A percentile compares a stretch with the other conserved stretches of the same genome.
These are phyloP conservation scores for Oryzias curvinotus DNA, from an alignment of 2,113 vertebrate genomes.

Conservation along the genomic window DNA sequence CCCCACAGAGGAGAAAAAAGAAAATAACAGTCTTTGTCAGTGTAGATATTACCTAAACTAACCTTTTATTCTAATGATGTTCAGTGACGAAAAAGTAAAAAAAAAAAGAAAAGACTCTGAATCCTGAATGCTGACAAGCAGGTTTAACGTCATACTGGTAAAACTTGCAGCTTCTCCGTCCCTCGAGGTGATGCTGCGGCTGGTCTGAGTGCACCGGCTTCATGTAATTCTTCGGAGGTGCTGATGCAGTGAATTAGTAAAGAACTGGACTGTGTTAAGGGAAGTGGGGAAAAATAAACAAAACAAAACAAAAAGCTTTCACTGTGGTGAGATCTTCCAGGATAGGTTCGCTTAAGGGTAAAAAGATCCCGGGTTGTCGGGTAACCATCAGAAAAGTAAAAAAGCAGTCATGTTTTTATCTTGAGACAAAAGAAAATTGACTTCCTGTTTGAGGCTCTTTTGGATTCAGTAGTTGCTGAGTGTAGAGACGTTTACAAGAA, in stretches of 20 bases:
- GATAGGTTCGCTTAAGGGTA: not conserved
- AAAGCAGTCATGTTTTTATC: too few relatives aligned
- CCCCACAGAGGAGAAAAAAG: constrained; percentile 12
- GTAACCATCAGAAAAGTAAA: not conserved
- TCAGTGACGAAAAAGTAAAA: constrained; percentile 19
- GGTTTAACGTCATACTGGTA: constrained; percentile 25
- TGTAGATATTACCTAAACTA: constrained; percentile 25
- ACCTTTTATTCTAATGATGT: not conserved
- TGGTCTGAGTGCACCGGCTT: constrained; percentile 37
- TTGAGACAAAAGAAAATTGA: too few relatives aligned
- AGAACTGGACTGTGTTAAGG: constrained; percentile 8
- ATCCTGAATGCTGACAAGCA: constrained; percentile 16
- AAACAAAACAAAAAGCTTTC: not conserved
- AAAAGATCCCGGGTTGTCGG: not conserved
- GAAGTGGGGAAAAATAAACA: not conserved
- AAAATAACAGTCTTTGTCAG: not conserved
- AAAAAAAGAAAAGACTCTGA: constrained; percentile 5
- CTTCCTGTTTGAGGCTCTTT: too few relatives aligned
- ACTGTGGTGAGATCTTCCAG: not conserved
- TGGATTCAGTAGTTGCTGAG: too few relatives aligned
- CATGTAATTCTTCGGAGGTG: constrained; percentile 9
- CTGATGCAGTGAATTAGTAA: constrained; percentile 43
- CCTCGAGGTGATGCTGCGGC: constrained; percentile 18
- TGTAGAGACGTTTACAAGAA: too few relatives aligned
- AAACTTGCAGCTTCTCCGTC: constrained; percentile 30